These are phyloP conservation scores for Capreolus pygargus DNA, from an alignment of 2,113 vertebrate species.

Conservation along the genomic window DNA sequence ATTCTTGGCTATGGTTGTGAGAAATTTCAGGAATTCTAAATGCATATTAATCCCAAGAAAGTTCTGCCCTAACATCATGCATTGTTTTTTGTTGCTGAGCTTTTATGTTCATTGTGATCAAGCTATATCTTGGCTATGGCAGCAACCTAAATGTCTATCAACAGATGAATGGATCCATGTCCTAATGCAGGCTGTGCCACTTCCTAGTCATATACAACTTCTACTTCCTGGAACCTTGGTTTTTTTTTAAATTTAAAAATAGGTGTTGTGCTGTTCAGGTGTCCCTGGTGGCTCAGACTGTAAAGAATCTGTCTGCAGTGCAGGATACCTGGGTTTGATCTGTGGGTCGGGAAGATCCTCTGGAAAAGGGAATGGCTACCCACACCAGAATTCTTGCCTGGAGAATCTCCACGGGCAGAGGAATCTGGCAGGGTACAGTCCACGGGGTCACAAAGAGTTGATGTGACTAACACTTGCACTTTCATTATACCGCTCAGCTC, in stretches of 20 bases:
- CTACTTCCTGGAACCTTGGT: background rate
- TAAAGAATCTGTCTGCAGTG: background rate
- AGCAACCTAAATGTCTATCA: background rate
- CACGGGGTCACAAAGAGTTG: background rate
- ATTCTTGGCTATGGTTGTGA: background rate
- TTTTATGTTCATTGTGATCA: background rate
- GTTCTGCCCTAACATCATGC: background rate
- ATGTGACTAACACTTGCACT: background rate
- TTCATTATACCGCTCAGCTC: background rate
- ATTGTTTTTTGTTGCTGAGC: background rate
- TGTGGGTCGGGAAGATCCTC: background rate
- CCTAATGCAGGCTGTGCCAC: background rate
- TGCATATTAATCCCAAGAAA: background rate
- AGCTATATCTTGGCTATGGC: background rate
- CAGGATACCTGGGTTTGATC: background rate
- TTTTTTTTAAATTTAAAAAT: background rate
- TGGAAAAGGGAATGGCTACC: background rate
- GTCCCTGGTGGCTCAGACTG: background rate
- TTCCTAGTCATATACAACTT: background rate
- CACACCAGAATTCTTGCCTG: background rate
- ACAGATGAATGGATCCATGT: background rate
- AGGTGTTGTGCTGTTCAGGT: background rate
- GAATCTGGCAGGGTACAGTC: accelerated
- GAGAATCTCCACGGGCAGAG: background rate
- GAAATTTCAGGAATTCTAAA: background rate